Conservation (phyloP, 2,113 vertebrate species). For the Dromaius novaehollandiae region DNA sequence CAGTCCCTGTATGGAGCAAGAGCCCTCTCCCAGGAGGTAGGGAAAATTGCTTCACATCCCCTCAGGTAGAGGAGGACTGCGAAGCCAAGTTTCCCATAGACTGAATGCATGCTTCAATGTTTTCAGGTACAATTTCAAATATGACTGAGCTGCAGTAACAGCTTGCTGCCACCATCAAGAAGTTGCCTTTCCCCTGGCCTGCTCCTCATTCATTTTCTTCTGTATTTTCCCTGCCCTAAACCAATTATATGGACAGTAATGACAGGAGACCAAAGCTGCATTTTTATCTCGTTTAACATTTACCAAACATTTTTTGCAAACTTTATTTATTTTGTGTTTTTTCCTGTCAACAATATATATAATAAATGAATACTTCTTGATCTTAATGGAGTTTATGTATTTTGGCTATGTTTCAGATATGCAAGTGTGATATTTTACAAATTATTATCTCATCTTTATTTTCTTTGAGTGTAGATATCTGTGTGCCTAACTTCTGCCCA, state of each 20-base stretch:
- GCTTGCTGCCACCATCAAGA: accelerated
- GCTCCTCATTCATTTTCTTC: not conserved
- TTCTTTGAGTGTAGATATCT: not conserved
- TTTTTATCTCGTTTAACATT: not conserved
- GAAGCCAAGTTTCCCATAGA: not conserved
- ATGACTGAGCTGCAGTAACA: not conserved
- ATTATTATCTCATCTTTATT: not conserved
- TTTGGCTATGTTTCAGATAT: not conserved
- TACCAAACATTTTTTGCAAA: not conserved
- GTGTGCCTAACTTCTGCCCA: not conserved
- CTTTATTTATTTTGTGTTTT: not conserved
- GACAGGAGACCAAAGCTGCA: not conserved
- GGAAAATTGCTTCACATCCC: accelerated
- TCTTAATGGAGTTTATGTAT: not conserved
- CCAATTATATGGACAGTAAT: accelerated
- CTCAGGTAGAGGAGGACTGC: not conserved
- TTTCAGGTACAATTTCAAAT: not conserved
- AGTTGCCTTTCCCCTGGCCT: not conserved
- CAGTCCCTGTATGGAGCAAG: accelerated
- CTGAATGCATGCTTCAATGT: not conserved
- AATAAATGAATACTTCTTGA: not conserved
- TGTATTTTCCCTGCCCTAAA: not conserved
- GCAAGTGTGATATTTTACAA: not conserved
- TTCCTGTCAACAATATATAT: not conserved
- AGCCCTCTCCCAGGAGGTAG: not conserved